These are phyloP conservation scores for Bufo gargarizans DNA, from an alignment of 2,113 vertebrate species.

Conservation along the genomic window DNA sequence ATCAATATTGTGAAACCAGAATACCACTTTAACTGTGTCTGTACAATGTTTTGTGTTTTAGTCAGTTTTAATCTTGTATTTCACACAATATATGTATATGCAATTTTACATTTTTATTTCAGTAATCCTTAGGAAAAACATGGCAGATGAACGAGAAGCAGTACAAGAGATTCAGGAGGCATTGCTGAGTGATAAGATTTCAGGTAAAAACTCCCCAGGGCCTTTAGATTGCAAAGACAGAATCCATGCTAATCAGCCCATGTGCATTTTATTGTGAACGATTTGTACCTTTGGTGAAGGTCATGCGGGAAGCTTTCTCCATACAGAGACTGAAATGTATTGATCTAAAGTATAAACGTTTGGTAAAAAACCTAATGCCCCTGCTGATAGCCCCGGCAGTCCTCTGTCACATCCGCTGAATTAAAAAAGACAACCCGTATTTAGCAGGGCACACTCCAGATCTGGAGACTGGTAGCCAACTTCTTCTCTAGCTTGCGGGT, in stretches of 20 bases:
- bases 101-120: slow-evolving; percentile 51
- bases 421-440: not conserved
- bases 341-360: not conserved
- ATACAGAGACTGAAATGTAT: not conserved
- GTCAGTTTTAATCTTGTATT: not conserved
- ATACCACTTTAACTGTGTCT: not conserved
- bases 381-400: not conserved
- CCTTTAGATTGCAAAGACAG: slow-evolving; percentile 44
- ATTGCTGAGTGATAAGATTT: slow-evolving; percentile 45
- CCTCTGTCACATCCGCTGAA: not conserved
- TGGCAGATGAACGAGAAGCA: slow-evolving; percentile 50
- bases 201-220: slow-evolving; percentile 41
- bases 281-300: slow-evolving; percentile 31
- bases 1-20: no score
- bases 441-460: not conserved
- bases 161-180: slow-evolving; percentile 42
- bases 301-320: not conserved
- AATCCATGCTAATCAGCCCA: slow-evolving; percentile 46
- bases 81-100: slow-evolving; percentile 23
- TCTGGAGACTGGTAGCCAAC: not conserved
- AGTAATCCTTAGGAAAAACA: slow-evolving; percentile 47
- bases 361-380: not conserved
- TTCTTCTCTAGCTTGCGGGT: not conserved
- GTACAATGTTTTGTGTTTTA: slow-evolving; percentile 3
- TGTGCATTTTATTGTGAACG: slow-evolving; percentile 9